A percentile compares a stretch with the other conserved stretches of the same genome.
Conservation (phyloP, 2,797 vertebrate species). For the Enteromius treurensis region DNA sequence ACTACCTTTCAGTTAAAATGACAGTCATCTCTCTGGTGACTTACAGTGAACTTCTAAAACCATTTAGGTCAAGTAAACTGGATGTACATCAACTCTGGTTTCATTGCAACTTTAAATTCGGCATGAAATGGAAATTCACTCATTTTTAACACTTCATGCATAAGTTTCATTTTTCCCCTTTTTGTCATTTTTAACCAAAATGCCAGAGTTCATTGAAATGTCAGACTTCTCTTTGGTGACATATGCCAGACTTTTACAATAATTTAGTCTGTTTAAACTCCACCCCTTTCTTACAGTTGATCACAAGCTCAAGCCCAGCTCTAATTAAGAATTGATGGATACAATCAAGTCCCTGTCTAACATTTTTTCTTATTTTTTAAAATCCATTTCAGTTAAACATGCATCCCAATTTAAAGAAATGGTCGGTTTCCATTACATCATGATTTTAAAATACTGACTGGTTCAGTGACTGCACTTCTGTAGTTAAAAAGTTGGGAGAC, state of each 20-base stretch:
- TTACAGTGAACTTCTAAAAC: background rate
- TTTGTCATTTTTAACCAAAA: background rate
- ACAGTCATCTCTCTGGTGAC: background rate
- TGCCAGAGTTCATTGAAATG: background rate
- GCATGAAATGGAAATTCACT: background rate
- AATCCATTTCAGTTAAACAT: background rate
- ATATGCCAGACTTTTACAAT: background rate
- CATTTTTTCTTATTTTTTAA: background rate
- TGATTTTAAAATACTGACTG: background rate
- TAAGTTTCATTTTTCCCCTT: background rate
- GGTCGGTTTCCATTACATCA: slow-evolving; percentile 23
- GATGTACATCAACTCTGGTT: background rate
- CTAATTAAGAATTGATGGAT: background rate
- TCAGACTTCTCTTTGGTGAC: background rate
- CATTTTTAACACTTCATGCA: background rate
- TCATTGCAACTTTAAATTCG: background rate
- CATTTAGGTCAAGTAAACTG: background rate
- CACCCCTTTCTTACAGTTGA: background rate
- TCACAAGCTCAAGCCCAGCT: background rate
- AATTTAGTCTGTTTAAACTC: background rate
- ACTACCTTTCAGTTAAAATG: background rate
- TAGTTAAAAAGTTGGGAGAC: slow-evolving; percentile 29
- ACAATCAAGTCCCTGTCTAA: background rate
- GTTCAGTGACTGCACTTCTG: slow-evolving; percentile 23
- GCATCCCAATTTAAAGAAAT: background rate